These are phyloP conservation scores for Prosapia bicincta DNA, from an alignment of 2,888 invertebrate genomes.

Conservation along the genomic window DNA sequence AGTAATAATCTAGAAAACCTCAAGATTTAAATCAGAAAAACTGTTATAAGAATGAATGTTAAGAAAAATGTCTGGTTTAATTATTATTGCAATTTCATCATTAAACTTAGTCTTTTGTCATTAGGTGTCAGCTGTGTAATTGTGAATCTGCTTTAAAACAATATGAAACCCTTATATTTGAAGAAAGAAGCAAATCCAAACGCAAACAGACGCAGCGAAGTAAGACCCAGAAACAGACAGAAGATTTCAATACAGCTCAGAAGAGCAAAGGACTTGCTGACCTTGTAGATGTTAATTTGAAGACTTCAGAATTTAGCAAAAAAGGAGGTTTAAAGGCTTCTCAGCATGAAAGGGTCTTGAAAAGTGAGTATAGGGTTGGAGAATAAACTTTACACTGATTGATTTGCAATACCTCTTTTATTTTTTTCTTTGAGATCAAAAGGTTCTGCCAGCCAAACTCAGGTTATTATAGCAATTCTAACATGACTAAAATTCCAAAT, in stretches of 20 bases:
- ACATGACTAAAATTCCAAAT: too few species aligned
- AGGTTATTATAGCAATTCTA: too few species aligned
- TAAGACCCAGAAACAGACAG: neutral
- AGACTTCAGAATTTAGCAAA: slow-evolving; percentile 43
- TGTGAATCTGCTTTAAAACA: slow-evolving; percentile 48
- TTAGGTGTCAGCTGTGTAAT: slow-evolving; percentile 47
- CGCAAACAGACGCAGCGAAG: slow-evolving; percentile 8
- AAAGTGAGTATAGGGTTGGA: slow-evolving; percentile 49
- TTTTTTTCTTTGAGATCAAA: too few species aligned
- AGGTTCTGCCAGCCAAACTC: too few species aligned
- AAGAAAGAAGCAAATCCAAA: slow-evolving; percentile 34
- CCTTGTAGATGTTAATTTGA: slow-evolving; percentile 32
- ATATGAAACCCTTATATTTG: slow-evolving; percentile 56
- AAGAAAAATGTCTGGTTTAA: too few species aligned
- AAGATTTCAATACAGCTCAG: slow-evolving; percentile 7
- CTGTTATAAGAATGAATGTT: too few species aligned
- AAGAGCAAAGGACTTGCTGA: slow-evolving; percentile 29
- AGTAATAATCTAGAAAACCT: too few species aligned
- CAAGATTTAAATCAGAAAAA: too few species aligned
- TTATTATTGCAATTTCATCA: too few species aligned
- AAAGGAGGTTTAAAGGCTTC: slow-evolving; percentile 62
- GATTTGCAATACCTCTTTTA: too few species aligned
- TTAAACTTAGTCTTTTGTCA: neutral
- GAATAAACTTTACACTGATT: too few species aligned
- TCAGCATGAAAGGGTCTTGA: slow-evolving; percentile 55